Evolutionary conservation across 2,888 invertebrate genomes (phyloP).

Genomic region (Entomobrya proxima): DNA sequence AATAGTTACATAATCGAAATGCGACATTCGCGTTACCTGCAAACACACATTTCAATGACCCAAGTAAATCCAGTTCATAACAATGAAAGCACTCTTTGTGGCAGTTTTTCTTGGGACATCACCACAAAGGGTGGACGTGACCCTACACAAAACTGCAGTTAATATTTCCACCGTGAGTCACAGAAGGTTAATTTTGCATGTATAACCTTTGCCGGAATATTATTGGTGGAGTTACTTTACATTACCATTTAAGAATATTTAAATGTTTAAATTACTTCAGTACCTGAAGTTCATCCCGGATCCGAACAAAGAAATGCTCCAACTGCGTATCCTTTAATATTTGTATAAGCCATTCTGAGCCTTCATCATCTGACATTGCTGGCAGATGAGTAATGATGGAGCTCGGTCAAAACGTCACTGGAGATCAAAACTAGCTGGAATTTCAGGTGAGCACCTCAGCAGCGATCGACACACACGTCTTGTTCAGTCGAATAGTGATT

Average conservation of each 20-base stretch:
- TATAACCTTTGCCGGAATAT: slow-evolving; percentile 46
- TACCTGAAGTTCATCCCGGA: slow-evolving; percentile 94
- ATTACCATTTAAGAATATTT: not conserved
- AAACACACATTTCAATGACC: not conserved
- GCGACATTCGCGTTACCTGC: slow-evolving; percentile 92
- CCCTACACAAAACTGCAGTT: slow-evolving; percentile 59
- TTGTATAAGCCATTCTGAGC: slow-evolving; percentile 89
- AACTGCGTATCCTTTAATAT: slow-evolving; percentile 93
- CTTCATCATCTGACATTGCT: slow-evolving; percentile 78
- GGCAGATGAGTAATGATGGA: too few relatives aligned
- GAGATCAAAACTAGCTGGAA: too few relatives aligned
- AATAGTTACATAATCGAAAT: slow-evolving; percentile 97
- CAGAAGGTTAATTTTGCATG: not conserved
- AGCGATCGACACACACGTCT: too few relatives aligned
- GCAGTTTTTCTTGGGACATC: slow-evolving; percentile 56
- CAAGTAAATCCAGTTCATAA: not conserved
- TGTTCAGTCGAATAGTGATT: too few relatives aligned
- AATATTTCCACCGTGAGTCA: slow-evolving; percentile 57
- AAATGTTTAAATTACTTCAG: not conserved
- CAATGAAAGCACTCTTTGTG: slow-evolving; percentile 1
- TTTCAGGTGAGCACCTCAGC: too few relatives aligned
- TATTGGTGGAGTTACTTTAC: slow-evolving; percentile 34
- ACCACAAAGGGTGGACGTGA: slow-evolving; percentile 5
- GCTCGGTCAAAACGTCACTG: too few relatives aligned
- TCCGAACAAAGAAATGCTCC: slow-evolving; percentile 91